Evolutionary conservation across 2,113 vertebrate genomes (phyloP).

Genomic region (Gambusia affinis): DNA sequence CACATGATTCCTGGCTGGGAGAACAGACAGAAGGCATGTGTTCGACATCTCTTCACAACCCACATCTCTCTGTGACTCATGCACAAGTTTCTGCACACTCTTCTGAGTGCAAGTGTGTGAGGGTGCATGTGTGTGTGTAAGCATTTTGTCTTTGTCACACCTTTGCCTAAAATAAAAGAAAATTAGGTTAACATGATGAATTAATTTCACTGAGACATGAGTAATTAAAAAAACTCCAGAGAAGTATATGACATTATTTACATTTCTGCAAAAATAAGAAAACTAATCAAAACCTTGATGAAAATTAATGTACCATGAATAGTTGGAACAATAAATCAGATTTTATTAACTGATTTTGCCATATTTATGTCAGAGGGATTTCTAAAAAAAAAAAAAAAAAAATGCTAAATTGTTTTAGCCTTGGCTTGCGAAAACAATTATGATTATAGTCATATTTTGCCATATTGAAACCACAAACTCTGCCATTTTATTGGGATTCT

Average conservation of each 20-base stretch:
- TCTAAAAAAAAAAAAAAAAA: no score
- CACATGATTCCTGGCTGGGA: conserved; percentile 66
- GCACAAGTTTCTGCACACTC: not conserved
- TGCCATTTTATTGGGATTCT: no score
- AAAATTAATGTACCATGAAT: not conserved
- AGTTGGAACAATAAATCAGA: no score
- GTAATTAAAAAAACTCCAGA: not conserved
- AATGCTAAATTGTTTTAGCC: no score
- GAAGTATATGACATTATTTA: not conserved
- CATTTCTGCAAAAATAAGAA: not conserved
- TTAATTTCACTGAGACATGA: not conserved
- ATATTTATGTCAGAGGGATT: no score
- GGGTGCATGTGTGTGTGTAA: not conserved
- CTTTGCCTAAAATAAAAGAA: conserved; percentile 26
- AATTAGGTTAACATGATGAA: not conserved
- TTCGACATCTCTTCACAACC: conserved; percentile 26
- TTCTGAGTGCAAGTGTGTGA: not conserved
- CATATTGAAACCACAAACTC: no score
- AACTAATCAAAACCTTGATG: not conserved
- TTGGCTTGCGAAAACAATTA: no score
- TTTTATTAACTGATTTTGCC: no score
- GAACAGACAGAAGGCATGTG: conserved; percentile 56
- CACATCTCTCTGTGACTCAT: conserved; percentile 23
- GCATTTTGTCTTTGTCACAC: conserved; percentile 26
- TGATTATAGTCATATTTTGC: no score